Evolutionary conservation across 2,113 vertebrate genomes (phyloP).

Genomic region (Gallinago paraguaiae): DNA sequence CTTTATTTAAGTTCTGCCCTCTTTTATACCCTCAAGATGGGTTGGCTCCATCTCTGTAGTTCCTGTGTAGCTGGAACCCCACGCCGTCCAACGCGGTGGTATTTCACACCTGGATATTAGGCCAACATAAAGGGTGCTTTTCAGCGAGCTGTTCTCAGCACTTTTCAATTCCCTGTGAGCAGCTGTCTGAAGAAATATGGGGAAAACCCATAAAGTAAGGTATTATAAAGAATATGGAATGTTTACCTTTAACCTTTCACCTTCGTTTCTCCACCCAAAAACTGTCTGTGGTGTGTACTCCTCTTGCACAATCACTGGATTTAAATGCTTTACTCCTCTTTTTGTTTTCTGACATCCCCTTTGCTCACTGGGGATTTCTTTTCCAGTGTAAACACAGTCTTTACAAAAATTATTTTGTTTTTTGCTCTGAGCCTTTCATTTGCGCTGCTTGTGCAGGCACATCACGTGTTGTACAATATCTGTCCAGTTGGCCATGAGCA

Average conservation of each 20-base stretch:
- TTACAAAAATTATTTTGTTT: not conserved
- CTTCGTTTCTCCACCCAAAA: not conserved
- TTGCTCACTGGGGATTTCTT: not conserved
- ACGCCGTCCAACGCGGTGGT: rapidly evolving
- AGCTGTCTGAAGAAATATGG: not conserved
- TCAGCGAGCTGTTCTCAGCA: not conserved
- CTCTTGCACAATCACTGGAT: not conserved
- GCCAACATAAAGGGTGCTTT: not conserved
- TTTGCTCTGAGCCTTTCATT: not conserved
- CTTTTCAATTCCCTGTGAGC: rapidly evolving
- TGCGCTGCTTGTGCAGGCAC: not conserved
- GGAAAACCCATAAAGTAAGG: not conserved
- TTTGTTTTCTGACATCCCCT: not conserved
- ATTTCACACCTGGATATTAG: not conserved
- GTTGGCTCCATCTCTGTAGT: not conserved
- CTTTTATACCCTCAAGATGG: no score
- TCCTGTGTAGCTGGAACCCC: not conserved
- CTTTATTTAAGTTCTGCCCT: not conserved
- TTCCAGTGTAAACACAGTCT: not conserved
- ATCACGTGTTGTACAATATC: not conserved
- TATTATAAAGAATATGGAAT: not conserved
- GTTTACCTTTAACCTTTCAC: not conserved
- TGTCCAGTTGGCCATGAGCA: not conserved
- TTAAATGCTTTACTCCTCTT: not conserved
- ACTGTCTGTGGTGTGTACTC: rapidly evolving